phyloP scores from a whole-genome alignment of 2,888 invertebrate genomes.

The Diabrotica balteata region DNA sequence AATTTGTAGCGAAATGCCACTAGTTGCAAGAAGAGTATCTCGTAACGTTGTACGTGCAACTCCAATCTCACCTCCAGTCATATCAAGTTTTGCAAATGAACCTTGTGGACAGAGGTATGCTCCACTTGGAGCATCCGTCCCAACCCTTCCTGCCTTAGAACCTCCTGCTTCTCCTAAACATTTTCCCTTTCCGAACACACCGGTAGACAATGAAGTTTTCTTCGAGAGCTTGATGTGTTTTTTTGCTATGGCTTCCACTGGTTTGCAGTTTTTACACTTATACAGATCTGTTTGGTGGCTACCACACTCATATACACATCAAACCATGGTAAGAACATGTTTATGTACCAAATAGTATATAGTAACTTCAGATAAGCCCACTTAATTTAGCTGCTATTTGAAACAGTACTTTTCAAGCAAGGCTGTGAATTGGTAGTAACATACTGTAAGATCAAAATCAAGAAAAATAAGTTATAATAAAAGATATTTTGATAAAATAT shows the following conservation, averaged over 20 bases:
- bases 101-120: slow-evolving; percentile 49
- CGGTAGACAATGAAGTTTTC: slow-evolving; percentile 79
- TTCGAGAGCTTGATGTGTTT: slow-evolving; percentile 88
- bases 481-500: background rate
- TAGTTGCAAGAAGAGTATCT: slow-evolving; percentile 47
- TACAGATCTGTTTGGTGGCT: slow-evolving; percentile 98
- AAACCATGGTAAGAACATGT: slow-evolving; percentile 76
- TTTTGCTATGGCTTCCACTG: slow-evolving; percentile 79
- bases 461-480: no score
- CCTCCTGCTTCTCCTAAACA: slow-evolving; percentile 74
- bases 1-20: slow-evolving; percentile 38
- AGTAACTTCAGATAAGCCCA: no score
- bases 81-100: slow-evolving; percentile 49
- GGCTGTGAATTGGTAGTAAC: no score
- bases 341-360: background rate
- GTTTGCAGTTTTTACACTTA: slow-evolving; percentile 91
- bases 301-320: slow-evolving; percentile 87
- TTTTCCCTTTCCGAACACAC: slow-evolving; percentile 80
- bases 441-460: no score
- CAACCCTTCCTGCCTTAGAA: slow-evolving; percentile 54
- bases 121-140: slow-evolving; percentile 47
- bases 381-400: no score
- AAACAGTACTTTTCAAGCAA: no score
- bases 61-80: slow-evolving; percentile 43
- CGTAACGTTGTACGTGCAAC: slow-evolving; percentile 44